phyloP scores from a whole-genome alignment of 2,797 vertebrate species.

The Rhinogobio ventralis region DNA sequence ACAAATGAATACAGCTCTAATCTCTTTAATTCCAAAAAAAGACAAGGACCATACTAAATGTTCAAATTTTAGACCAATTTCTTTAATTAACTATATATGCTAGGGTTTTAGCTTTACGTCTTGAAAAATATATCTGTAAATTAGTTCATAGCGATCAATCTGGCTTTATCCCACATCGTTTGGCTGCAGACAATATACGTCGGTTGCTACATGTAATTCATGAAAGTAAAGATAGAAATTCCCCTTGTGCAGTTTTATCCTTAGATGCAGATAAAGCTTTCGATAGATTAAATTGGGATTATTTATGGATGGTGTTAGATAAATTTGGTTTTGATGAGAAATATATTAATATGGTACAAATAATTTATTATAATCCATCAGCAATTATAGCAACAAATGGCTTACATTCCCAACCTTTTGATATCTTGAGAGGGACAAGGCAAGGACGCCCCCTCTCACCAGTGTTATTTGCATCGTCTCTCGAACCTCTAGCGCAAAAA shows the following conservation, averaged over 20 bases:
- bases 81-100: no score
- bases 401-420: conserved; percentile 3
- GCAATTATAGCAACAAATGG: neutral
- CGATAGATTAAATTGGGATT: conserved; percentile 2
- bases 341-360: neutral
- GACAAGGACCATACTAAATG: no score
- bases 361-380: conserved; percentile 3
- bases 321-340: neutral
- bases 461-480: neutral
- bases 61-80: no score
- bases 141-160: no score
- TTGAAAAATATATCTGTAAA: no score
- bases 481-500: no score
- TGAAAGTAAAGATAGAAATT: conserved; percentile 17
- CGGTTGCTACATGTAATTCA: neutral
- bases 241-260: neutral
- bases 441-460: neutral
- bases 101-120: no score
- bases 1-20: no score
- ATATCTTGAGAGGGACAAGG: conserved; percentile 8
- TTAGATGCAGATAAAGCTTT: neutral
- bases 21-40: no score
- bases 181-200: no score
- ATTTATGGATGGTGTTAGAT: neutral
- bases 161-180: no score